These are phyloP conservation scores for Bos javanicus DNA, from an alignment of 2,113 vertebrate genomes.

Conservation along the genomic window DNA sequence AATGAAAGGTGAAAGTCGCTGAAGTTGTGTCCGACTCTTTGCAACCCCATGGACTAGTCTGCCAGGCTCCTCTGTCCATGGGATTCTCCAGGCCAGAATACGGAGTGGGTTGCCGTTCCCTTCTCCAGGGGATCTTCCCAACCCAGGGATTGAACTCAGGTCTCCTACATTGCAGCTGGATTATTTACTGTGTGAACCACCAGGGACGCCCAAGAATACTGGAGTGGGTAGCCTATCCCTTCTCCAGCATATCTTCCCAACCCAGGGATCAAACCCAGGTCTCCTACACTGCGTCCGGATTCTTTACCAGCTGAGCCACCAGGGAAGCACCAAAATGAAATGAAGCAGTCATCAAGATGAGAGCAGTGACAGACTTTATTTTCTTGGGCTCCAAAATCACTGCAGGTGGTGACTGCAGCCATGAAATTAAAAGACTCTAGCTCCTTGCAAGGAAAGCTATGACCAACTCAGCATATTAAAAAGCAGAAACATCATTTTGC, in stretches of 20 bases:
- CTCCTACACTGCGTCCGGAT: background rate
- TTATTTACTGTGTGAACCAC: background rate
- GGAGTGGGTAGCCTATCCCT: background rate
- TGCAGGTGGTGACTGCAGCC: background rate
- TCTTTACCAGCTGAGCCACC: background rate
- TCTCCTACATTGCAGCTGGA: background rate
- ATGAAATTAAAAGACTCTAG: background rate
- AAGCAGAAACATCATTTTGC: background rate
- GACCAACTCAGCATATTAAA: background rate
- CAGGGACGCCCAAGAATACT: background rate
- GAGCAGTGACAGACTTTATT: background rate
- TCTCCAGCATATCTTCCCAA: accelerated
- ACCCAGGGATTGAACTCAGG: background rate
- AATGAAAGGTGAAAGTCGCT: background rate
- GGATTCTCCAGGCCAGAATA: background rate
- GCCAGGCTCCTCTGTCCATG: background rate
- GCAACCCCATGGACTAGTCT: background rate
- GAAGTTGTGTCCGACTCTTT: background rate
- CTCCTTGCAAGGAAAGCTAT: background rate
- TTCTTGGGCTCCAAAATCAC: background rate
- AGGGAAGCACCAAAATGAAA: background rate
- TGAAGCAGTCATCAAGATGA: background rate
- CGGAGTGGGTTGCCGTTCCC: background rate
- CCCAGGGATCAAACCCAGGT: background rate
- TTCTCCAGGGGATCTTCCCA: background rate